A percentile compares a stretch with the other conserved stretches of the same genome.
Conservation (phyloP, 1,140 invertebrate genomes). For the Macrosteles quadrilineatus region DNA sequence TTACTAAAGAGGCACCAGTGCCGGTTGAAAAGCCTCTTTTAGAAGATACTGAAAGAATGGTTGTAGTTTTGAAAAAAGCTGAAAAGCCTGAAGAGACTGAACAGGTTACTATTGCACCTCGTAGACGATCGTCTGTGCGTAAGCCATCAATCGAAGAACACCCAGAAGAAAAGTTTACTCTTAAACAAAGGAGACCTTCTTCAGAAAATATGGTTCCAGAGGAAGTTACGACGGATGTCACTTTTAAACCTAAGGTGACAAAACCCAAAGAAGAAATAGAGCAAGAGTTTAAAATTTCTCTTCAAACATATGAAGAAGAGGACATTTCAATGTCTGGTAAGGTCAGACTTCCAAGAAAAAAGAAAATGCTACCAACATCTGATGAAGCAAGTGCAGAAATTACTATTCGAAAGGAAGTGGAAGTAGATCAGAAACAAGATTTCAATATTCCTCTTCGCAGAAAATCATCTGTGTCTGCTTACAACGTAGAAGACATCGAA, state of each 20-base stretch:
- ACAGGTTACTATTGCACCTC: conserved; percentile 37
- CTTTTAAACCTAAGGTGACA: conserved; percentile 46
- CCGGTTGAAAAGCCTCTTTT: conserved; percentile 35
- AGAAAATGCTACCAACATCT: conserved; percentile 71
- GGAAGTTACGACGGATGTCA: conserved; percentile 39
- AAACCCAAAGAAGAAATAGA: conserved; percentile 79
- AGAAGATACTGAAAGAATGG: conserved; percentile 26
- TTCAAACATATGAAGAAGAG: conserved; percentile 82
- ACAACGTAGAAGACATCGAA: conserved; percentile 43
- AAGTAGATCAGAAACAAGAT: conserved; percentile 62
- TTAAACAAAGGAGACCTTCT: conserved; percentile 49
- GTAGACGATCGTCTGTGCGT: conserved; percentile 6
- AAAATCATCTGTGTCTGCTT: conserved; percentile 37
- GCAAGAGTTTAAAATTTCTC: conserved; percentile 81
- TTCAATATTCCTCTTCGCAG: conserved; percentile 47
- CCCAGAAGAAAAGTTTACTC: conserved; percentile 48
- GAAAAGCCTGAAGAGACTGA: conserved; percentile 47
- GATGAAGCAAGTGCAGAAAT: conserved; percentile 66
- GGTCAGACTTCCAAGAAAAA: conserved; percentile 72
- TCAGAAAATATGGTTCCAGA: conserved; percentile 22
- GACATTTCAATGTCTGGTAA: conserved; percentile 82
- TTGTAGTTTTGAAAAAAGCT: conserved; percentile 42
- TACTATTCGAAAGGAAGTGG: conserved; percentile 64
- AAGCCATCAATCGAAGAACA: conserved; percentile 41
- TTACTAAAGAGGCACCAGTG: conserved; percentile 50